Conservation (phyloP, 2,113 vertebrate species). For the Eolophus roseicapilla region DNA sequence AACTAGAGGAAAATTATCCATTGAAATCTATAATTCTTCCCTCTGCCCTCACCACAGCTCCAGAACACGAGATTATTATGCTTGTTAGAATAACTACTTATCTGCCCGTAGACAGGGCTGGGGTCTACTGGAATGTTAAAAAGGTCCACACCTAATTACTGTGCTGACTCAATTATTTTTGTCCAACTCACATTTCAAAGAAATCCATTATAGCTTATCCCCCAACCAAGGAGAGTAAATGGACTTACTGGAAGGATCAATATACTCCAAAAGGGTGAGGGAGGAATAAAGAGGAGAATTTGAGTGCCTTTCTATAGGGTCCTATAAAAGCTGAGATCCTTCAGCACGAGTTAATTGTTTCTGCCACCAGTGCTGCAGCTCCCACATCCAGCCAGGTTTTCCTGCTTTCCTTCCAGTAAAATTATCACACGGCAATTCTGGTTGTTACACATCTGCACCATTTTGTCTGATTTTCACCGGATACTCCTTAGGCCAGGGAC, state of each 20-base stretch:
- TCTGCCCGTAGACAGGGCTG: neutral
- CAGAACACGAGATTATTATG: conserved; percentile 21
- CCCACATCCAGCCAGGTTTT: neutral
- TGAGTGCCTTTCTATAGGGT: neutral
- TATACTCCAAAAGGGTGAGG: neutral
- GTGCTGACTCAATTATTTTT: conserved; percentile 13
- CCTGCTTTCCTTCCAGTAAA: neutral
- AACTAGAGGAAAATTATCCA: neutral
- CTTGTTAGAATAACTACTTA: neutral
- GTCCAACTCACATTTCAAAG: neutral
- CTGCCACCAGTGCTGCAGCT: neutral
- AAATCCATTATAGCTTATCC: neutral
- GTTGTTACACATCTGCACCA: neutral
- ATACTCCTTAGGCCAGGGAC: neutral
- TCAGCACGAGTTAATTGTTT: neutral
- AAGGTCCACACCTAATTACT: neutral
- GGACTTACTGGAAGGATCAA: neutral
- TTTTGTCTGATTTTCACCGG: neutral
- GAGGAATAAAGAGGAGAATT: neutral
- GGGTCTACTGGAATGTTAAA: neutral
- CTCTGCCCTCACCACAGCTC: neutral
- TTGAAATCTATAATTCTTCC: conserved; percentile 3
- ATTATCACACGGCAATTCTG: neutral
- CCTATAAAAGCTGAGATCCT: neutral
- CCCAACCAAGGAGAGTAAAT: neutral